Evolutionary conservation across 2,797 vertebrate genomes (phyloP).

Genomic region (Peromyscus eremicus): DNA sequence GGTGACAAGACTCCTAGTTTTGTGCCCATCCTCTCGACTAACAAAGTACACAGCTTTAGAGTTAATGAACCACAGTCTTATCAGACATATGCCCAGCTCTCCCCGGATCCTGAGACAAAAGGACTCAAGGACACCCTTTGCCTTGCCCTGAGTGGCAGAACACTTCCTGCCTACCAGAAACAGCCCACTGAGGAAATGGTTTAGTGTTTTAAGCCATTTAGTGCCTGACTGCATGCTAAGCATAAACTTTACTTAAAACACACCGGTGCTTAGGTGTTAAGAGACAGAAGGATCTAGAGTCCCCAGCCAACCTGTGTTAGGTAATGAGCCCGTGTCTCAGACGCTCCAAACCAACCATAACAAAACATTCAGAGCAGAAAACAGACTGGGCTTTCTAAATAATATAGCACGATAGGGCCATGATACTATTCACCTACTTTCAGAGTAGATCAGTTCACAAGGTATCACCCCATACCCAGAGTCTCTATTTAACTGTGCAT

Average conservation of each 20-base stretch:
- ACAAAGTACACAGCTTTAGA: background rate
- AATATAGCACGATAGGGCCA: conserved; percentile 34
- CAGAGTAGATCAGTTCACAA: conserved; percentile 70
- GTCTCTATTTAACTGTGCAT: background rate
- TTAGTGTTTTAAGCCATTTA: background rate
- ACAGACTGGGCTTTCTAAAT: conserved; percentile 71
- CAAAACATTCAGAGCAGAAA: conserved; percentile 47
- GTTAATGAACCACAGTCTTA: background rate
- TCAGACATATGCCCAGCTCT: background rate
- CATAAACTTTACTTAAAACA: conserved; percentile 59
- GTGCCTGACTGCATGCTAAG: conserved; percentile 14
- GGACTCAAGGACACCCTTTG: background rate
- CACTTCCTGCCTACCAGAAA: background rate
- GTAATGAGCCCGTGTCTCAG: background rate
- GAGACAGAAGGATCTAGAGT: background rate
- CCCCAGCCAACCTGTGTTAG: background rate
- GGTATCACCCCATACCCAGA: conserved; percentile 66
- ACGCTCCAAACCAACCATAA: background rate
- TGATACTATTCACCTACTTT: conserved; percentile 68
- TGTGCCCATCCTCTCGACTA: background rate
- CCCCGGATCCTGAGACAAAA: conserved; percentile 18
- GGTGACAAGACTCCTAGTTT: background rate
- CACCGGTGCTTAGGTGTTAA: too few species aligned
- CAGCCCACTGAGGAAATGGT: background rate
- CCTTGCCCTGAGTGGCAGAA: background rate